Conservation (phyloP, 2,113 vertebrate species). For the Stomatorhinus ivindoensis region DNA sequence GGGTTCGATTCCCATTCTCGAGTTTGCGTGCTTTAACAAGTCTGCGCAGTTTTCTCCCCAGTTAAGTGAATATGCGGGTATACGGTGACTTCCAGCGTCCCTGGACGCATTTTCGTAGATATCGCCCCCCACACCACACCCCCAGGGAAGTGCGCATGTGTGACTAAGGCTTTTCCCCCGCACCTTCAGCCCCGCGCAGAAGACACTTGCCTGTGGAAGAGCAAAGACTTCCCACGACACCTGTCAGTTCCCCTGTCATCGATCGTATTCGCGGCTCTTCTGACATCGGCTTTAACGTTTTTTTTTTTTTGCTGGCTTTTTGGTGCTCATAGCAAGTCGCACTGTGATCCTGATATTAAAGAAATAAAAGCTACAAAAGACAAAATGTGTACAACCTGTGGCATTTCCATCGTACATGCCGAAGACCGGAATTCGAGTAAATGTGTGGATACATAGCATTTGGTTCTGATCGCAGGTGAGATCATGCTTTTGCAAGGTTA, state of each 20-base stretch:
- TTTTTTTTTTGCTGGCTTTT: neutral
- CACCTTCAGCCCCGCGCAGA: neutral
- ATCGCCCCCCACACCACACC: neutral
- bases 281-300: neutral
- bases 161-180: neutral
- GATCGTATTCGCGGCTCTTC: neutral
- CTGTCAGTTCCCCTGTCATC: neutral
- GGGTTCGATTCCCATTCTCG: neutral
- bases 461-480: neutral
- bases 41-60: neutral
- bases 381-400: neutral
- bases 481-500: neutral
- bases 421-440: neutral
- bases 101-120: neutral
- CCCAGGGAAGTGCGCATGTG: conserved; percentile 9
- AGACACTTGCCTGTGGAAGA: neutral
- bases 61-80: neutral
- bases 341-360: neutral
- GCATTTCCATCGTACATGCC: neutral
- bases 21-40: neutral
- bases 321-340: neutral
- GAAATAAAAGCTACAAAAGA: neutral
- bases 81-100: neutral
- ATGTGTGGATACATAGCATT: neutral
- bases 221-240: neutral